Evolutionary conservation across 2,113 vertebrate genomes (phyloP).

Genomic region (Seriola aureovittata): DNA sequence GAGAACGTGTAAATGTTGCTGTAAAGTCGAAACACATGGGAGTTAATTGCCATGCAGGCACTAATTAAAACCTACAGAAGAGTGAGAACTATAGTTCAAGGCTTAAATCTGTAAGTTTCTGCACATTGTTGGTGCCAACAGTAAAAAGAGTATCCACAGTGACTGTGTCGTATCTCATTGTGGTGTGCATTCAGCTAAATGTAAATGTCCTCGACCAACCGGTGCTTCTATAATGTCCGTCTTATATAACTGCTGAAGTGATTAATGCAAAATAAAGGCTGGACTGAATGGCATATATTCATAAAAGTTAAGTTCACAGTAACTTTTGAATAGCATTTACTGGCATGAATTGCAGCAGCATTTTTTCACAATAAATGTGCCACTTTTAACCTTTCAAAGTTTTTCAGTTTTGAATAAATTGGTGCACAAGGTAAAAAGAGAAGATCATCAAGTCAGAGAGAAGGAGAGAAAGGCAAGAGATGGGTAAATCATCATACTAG

Average conservation of each 20-base stretch:
- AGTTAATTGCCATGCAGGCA: not conserved
- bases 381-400: not conserved
- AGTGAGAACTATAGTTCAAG: not conserved
- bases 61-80: too few relatives aligned
- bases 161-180: not conserved
- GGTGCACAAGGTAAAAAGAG: not conserved
- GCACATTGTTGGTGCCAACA: not conserved
- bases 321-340: not conserved
- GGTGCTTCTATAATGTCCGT: not conserved
- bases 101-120: not conserved
- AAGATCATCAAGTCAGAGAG: not conserved
- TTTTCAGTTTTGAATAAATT: not conserved
- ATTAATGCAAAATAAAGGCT: not conserved
- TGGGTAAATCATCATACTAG: slow-evolving; percentile 1
- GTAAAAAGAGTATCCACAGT: not conserved
- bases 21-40: not conserved
- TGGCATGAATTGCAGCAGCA: not conserved
- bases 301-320: not conserved
- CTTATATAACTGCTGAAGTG: not conserved
- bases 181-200: not conserved
- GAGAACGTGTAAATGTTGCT: not conserved
- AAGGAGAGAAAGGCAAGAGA: not conserved
- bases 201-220: not conserved
- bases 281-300: not conserved
- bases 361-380: not conserved